Base-by-base conservation (phyloP, 2,113 vertebrate genomes). In the Misgurnus mizolepis region DNA sequence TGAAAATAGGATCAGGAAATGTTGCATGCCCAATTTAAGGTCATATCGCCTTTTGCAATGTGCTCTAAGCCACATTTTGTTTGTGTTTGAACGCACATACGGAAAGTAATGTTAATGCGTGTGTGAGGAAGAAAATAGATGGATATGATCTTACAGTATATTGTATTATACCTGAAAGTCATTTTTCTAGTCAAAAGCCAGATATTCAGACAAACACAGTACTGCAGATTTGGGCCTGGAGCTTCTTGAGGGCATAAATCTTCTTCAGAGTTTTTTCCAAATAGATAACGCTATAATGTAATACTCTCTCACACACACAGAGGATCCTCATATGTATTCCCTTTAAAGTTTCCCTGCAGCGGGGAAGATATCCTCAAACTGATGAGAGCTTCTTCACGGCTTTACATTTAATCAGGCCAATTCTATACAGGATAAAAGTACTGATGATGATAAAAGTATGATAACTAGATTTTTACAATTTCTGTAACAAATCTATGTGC, bases 161-260 rank as follows among this genome's bases (percentile, higher is more conserved):
- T 49, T 75, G 22, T 43, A 64, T n/a, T 64, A 64, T 7, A 64
- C 22, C 17, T n/a, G 55, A n/a, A 58, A 73, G 40, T 43, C 45
- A 22, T 7, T 53, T 53, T 49, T 18, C 12, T 11, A 53, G 49
- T 14, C 61, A 15, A 41, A 34, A 62, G 43, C 72, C 11, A 34
- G 22, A 75, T 75, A 75, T 75, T 62, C 58, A 41, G 56, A 58
- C 53, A 22, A 43, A 75, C 61, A 75, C 56, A 62, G 43, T 64
- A 27, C 0, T 1, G 72, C 49, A 34, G 49, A 43, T 75, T 62
- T 49, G 18, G 58, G 39, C 40, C 14, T 8, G 4, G 43, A 2
- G 18, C 58, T 49, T 74, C 15, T 6, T 62, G 58, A 75, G 60
- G 72, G 72, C 43, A 75, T 75, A 75, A 75, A 75, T 75, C 72